phyloP scores from a whole-genome alignment of 2,888 invertebrate species.

The Artemia sinica region DNA sequence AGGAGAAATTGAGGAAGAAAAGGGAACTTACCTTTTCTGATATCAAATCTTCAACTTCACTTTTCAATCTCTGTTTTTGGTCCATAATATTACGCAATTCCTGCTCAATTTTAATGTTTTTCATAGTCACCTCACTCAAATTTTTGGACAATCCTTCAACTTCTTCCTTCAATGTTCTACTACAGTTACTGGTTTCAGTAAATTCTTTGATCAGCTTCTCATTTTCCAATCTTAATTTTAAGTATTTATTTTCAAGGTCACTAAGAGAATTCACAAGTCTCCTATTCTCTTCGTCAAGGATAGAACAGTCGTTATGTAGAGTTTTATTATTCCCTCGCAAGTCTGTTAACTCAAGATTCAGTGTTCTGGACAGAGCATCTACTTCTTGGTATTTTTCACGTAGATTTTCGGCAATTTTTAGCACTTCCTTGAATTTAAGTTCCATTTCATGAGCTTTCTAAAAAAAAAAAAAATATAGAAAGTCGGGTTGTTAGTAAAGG shows the following conservation, averaged over 20 bases:
- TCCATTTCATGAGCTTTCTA: not conserved
- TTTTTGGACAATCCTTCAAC: not conserved
- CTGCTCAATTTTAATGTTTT: no score
- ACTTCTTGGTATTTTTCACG: constrained; percentile 1
- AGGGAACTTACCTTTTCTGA: no score
- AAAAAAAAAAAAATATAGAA: not conserved
- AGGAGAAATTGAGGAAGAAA: no score
- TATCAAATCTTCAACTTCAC: no score
- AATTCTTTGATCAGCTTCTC: not conserved
- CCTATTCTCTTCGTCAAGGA: constrained; percentile 9
- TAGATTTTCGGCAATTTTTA: constrained; percentile 10
- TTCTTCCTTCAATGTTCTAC: not conserved
- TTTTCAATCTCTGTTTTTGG: no score
- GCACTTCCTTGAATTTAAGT: constrained; percentile 4
- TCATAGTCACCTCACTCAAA: not conserved
- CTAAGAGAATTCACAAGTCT: not conserved
- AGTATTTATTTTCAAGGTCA: not conserved
- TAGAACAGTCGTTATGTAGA: not conserved
- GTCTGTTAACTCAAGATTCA: not conserved
- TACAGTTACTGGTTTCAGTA: not conserved
- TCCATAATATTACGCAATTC: no score
- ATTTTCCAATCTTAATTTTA: not conserved
- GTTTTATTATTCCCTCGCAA: not conserved
- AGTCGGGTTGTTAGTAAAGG: no score
- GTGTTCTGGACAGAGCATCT: not conserved